Evolutionary conservation across 2,113 vertebrate species (phyloP).

Genomic region (Mobula hypostoma): DNA sequence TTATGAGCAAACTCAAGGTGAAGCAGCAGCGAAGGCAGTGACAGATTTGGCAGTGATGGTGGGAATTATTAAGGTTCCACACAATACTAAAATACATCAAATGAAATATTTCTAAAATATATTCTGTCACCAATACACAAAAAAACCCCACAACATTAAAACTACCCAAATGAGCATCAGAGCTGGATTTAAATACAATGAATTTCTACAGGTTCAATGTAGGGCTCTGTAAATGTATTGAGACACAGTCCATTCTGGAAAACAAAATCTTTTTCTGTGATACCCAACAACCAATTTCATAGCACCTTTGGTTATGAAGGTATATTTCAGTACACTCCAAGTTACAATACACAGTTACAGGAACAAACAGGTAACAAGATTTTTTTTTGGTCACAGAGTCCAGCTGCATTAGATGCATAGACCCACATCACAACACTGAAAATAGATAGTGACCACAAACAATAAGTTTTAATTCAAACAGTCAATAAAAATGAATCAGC

Average conservation of each 20-base stretch:
- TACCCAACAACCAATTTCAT: constrained; percentile 34
- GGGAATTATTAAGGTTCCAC: not conserved
- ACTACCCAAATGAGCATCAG: not conserved
- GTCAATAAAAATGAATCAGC: not conserved
- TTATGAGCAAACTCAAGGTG: no score
- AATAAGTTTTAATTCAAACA: constrained; percentile 15
- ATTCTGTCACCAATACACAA: not conserved
- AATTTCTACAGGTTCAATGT: not conserved
- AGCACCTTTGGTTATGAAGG: constrained; percentile 36
- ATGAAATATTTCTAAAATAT: not conserved
- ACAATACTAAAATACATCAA: not conserved
- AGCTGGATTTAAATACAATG: not conserved
- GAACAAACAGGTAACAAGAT: constrained; percentile 31
- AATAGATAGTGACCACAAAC: constrained; percentile 25
- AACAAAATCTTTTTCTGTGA: not conserved
- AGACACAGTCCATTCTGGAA: constrained; percentile 15
- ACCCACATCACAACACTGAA: constrained; percentile 32
- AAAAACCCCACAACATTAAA: not conserved
- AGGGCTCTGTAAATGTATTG: constrained; percentile 17
- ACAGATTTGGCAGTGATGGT: not conserved
- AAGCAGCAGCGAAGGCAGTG: not conserved
- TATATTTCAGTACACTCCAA: constrained; percentile 33
- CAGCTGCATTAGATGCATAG: constrained; percentile 32
- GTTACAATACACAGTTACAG: constrained; percentile 35
- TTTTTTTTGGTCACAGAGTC: constrained; percentile 32